These are phyloP conservation scores for Sandelia bainsii DNA, from an alignment of 2,797 vertebrate species.

Conservation along the genomic window DNA sequence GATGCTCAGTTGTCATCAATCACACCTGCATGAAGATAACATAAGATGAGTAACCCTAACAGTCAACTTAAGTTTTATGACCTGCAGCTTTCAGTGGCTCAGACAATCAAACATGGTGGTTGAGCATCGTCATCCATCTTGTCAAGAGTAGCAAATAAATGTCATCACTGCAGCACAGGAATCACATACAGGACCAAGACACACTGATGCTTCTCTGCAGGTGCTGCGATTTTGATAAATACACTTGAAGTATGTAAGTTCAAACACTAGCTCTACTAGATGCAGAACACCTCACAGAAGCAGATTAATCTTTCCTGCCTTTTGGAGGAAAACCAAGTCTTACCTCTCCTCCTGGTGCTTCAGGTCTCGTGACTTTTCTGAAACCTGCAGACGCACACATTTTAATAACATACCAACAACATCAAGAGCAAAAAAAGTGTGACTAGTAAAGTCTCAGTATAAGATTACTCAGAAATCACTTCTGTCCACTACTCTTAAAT, in stretches of 20 bases:
- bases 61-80: fast-evolving
- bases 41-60: background rate
- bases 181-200: fast-evolving
- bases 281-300: slow-evolving; percentile 16
- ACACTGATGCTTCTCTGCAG: slow-evolving; percentile 33
- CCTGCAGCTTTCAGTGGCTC: slow-evolving; percentile 80
- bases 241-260: no score
- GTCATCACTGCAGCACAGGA: slow-evolving; percentile 91
- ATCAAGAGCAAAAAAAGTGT: fast-evolving
- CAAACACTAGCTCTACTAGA: no score
- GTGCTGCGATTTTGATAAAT: background rate
- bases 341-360: background rate
- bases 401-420: background rate
- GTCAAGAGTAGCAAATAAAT: slow-evolving; percentile 99
- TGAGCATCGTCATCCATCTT: slow-evolving; percentile 86
- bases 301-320: background rate
- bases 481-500: slow-evolving; percentile 96
- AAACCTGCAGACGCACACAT: background rate
- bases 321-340: fast-evolving
- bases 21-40: slow-evolving; percentile 17
- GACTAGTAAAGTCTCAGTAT: slow-evolving; percentile 84
- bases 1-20: fast-evolving
- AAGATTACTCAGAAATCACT: slow-evolving; percentile 89
- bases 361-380: fast-evolving
- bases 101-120: slow-evolving; percentile 88